Percentiles rank a stretch among this genome's conserved stretches.
phyloP scores from a whole-genome alignment of 1,140 invertebrate genomes.

The Steinernema feltiae region DNA sequence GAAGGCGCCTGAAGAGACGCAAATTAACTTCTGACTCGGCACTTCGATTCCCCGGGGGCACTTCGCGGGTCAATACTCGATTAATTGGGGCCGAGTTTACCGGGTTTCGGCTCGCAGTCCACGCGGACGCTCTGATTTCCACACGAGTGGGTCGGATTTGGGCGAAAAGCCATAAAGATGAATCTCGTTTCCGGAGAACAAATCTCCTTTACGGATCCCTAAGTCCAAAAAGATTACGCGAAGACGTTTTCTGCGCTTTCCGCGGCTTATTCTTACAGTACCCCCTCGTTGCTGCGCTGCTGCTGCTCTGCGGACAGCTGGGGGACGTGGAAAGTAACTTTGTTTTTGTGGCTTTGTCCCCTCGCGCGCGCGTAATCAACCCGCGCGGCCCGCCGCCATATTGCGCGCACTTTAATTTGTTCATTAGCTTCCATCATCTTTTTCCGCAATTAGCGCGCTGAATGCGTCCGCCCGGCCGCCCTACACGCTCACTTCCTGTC shows the following conservation, averaged over 20 bases:
- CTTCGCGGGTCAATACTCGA: not conserved
- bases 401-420: slow-evolving; percentile 9
- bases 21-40: not conserved
- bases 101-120: not conserved
- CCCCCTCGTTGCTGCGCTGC: no score
- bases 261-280: no score
- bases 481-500: not conserved
- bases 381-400: slow-evolving; percentile 5
- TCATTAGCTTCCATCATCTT: slow-evolving; percentile 9
- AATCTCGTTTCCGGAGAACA: no score
- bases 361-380: not conserved
- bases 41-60: not conserved
- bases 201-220: no score
- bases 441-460: slow-evolving; percentile 11
- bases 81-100: not conserved
- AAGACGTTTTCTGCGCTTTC: no score
- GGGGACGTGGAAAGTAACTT: not conserved
- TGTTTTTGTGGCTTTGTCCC: not conserved
- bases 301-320: not conserved
- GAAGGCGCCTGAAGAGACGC: not conserved
- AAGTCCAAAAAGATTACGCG: no score
- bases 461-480: not conserved
- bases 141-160: no score
- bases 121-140: no score
- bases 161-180: no score